These are phyloP conservation scores for Manduca sexta DNA, from an alignment of 1,140 invertebrate species.

Conservation along the genomic window DNA sequence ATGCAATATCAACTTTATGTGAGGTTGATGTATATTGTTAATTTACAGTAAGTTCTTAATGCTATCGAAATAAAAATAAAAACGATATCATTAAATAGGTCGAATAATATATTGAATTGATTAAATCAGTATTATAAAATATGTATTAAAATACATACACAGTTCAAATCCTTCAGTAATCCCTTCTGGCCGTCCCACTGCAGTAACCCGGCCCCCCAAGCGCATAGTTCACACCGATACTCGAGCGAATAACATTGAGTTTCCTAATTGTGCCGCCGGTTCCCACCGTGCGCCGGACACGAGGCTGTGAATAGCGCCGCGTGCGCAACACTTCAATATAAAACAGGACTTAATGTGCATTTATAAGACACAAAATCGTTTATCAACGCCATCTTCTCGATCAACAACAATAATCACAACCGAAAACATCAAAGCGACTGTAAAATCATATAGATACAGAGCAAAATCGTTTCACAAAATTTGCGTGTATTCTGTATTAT, in stretches of 20 bases:
- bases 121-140: background rate
- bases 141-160: background rate
- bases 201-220: conserved; percentile 22
- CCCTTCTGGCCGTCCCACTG: conserved; percentile 33
- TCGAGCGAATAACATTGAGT: conserved; percentile 48
- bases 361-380: too few relatives aligned
- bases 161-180: background rate
- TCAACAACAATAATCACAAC: conserved; percentile 1
- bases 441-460: conserved; percentile 10
- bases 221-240: conserved; percentile 37
- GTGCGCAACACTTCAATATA: conserved; percentile 2
- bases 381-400: background rate
- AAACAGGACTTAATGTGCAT: background rate
- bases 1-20: too few relatives aligned
- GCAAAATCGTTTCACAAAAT: conserved; percentile 13
- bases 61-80: background rate
- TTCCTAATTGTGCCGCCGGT: conserved; percentile 58
- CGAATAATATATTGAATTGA: background rate
- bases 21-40: too few relatives aligned
- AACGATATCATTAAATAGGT: background rate
- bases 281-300: conserved; percentile 61
- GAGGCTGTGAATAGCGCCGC: conserved; percentile 26
- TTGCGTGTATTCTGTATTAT: conserved; percentile 9
- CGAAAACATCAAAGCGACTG: conserved; percentile 8
- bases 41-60: too few relatives aligned